These are phyloP conservation scores for Pogonomyrmex barbatus DNA, from an alignment of 1,140 invertebrate species.

Conservation along the genomic window DNA sequence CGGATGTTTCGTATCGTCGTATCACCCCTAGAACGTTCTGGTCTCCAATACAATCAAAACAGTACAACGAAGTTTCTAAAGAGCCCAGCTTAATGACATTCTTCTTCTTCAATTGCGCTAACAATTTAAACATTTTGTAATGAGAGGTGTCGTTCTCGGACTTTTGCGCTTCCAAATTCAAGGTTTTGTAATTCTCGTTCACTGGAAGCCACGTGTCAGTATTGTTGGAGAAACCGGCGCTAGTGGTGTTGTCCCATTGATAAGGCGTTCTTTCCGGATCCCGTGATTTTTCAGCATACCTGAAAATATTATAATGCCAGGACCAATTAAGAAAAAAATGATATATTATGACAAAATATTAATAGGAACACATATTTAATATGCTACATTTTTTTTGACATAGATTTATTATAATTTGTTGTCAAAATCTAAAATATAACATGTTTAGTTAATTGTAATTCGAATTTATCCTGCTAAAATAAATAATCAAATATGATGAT, in stretches of 20 bases:
- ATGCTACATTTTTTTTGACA: not conserved
- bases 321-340: not conserved
- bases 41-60: constrained; percentile 57
- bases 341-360: not conserved
- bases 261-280: constrained; percentile 88
- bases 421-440: not conserved
- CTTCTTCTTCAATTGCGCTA: constrained; percentile 83
- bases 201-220: constrained; percentile 88
- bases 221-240: constrained; percentile 87
- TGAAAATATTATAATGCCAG: not conserved
- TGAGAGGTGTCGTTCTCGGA: constrained; percentile 80
- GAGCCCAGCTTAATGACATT: constrained; percentile 81
- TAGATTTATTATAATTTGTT: not conserved
- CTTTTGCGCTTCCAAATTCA: constrained; percentile 87
- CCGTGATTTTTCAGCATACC: constrained; percentile 84
- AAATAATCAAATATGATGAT: not conserved
- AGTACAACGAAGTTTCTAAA: constrained; percentile 74
- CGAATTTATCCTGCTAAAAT: not conserved
- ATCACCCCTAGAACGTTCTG: constrained; percentile 81
- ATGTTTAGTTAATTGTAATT: not conserved
- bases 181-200: constrained; percentile 85
- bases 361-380: not conserved
- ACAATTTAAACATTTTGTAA: constrained; percentile 86
- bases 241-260: constrained; percentile 87
- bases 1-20: constrained; percentile 30